These are phyloP conservation scores for Nansenia antarctica DNA, from an alignment of 2,113 vertebrate species.

Conservation along the genomic window DNA sequence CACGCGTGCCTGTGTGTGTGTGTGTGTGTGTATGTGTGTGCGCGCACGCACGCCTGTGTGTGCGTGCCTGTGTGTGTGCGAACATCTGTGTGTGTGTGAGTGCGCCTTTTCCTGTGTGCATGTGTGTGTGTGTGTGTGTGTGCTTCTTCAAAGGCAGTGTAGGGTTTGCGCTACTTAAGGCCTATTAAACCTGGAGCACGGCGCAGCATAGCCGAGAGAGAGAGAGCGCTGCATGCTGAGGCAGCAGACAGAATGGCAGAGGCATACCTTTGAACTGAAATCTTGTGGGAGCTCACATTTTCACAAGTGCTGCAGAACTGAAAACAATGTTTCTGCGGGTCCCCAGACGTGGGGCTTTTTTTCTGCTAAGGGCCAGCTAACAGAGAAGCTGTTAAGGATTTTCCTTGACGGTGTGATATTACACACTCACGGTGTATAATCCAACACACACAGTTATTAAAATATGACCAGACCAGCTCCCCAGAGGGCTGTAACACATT, in stretches of 20 bases:
- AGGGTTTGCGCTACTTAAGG: slow-evolving; percentile 64
- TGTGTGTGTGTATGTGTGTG: not conserved
- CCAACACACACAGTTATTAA: slow-evolving; percentile 72
- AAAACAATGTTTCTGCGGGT: slow-evolving; percentile 71
- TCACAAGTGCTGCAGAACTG: slow-evolving; percentile 73
- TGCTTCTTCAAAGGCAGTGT: slow-evolving; percentile 69
- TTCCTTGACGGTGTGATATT: slow-evolving; percentile 67
- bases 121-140: not conserved
- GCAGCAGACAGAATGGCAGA: slow-evolving; percentile 69
- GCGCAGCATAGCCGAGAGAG: slow-evolving; percentile 56
- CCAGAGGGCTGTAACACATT: slow-evolving; percentile 51
- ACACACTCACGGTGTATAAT: slow-evolving; percentile 70
- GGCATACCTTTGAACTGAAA: slow-evolving; percentile 72
- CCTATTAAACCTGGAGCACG: slow-evolving; percentile 72
- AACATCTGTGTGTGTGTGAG: not conserved
- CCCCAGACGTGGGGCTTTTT: slow-evolving; percentile 47
- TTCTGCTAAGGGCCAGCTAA: slow-evolving; percentile 52
- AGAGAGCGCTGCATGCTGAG: slow-evolving; percentile 64
- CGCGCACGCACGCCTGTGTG: too few relatives aligned
- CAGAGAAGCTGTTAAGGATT: slow-evolving; percentile 61
- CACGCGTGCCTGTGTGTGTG: not conserved
- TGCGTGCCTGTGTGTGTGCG: slow-evolving; percentile 3
- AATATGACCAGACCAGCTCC: slow-evolving; percentile 71
- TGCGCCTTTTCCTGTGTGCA: too few relatives aligned
- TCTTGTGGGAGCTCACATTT: slow-evolving; percentile 72